phyloP scores from a whole-genome alignment of 2,797 vertebrate genomes.

The Erethizon dorsatum region DNA sequence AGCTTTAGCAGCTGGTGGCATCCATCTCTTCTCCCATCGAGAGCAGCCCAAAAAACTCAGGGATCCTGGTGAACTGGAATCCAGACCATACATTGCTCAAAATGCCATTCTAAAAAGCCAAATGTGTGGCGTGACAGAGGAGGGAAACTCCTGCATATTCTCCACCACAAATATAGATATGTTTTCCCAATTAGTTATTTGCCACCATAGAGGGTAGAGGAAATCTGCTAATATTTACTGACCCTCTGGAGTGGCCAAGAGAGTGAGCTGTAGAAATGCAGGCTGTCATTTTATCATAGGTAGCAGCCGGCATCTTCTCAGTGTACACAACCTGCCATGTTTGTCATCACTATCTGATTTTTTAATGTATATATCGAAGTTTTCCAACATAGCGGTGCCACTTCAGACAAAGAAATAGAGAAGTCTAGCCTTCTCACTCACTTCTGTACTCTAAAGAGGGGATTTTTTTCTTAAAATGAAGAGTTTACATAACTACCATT shows the following conservation, averaged over 20 bases:
- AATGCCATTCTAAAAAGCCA: not conserved
- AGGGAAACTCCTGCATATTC: not conserved
- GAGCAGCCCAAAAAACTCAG: not conserved
- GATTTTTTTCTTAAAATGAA: slow-evolving; percentile 11
- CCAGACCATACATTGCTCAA: not conserved
- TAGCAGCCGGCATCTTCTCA: not conserved
- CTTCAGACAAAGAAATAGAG: not conserved
- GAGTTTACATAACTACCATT: not conserved
- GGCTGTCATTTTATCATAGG: not conserved
- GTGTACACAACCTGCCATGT: rapidly evolving
- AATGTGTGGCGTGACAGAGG: not conserved
- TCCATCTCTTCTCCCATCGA: not conserved
- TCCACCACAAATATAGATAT: not conserved
- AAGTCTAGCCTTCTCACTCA: not conserved
- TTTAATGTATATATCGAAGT: not conserved
- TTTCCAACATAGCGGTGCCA: not conserved
- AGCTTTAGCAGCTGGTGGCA: not conserved
- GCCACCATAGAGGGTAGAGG: not conserved
- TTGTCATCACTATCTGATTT: not conserved
- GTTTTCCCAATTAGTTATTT: not conserved
- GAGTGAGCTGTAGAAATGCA: not conserved
- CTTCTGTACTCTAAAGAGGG: not conserved
- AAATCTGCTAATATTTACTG: not conserved
- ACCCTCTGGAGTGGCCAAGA: not conserved
- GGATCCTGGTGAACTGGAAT: not conserved